Conservation (phyloP, 2,888 invertebrate genomes). For the Temnothorax ravouxi region DNA sequence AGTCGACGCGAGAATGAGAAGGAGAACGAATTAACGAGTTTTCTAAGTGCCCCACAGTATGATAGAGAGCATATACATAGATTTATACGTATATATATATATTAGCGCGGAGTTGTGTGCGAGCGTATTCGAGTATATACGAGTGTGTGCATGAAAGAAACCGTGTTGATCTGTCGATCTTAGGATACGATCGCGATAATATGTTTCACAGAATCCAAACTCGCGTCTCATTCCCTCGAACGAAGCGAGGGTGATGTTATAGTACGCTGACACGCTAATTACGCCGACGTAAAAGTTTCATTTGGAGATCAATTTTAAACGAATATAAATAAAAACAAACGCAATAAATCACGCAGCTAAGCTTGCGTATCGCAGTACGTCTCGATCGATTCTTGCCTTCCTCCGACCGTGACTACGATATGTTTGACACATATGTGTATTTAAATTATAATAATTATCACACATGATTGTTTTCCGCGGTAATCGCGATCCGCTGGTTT, state of each 20-base stretch:
- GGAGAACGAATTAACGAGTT: conserved; percentile 44
- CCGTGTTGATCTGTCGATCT: conserved; percentile 19
- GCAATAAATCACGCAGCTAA: conserved; percentile 18
- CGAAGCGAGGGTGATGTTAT: background rate
- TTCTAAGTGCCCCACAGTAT: conserved; percentile 63
- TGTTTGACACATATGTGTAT: background rate
- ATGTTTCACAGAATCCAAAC: background rate
- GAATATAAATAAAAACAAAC: conserved; percentile 16
- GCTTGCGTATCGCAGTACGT: conserved; percentile 9
- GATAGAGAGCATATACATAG: conserved; percentile 52
- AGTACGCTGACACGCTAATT: conserved; percentile 20
- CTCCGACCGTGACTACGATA: background rate
- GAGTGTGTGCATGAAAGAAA: conserved; percentile 56
- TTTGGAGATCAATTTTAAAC: conserved; percentile 15
- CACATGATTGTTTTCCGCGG: background rate
- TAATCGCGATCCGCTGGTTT: background rate
- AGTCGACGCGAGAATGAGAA: background rate
- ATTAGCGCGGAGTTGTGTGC: conserved; percentile 23
- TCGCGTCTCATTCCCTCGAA: background rate
- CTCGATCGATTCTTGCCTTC: conserved; percentile 19
- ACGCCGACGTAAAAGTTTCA: conserved; percentile 11
- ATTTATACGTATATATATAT: conserved; percentile 61
- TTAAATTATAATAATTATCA: background rate
- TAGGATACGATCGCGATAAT: background rate
- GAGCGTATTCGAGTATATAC: conserved; percentile 53